Base-by-base conservation (phyloP, 2,797 vertebrate species). In the Erethizon dorsatum region DNA sequence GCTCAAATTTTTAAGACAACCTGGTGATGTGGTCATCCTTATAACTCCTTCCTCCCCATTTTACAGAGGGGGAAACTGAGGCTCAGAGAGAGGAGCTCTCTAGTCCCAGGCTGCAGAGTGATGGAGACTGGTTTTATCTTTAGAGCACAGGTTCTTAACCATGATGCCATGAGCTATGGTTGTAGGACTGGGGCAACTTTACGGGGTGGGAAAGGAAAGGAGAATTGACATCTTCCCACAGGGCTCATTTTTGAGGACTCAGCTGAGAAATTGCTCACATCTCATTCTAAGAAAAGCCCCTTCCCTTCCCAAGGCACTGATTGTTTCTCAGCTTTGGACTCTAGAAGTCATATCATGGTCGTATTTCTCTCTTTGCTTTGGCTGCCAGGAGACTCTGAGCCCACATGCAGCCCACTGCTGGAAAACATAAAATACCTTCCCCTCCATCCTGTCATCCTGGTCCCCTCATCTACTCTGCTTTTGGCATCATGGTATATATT, bases 281-380 rank as follows among this genome's bases (percentile, higher is more conserved):
- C 17, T 73, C 54, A 14, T 31, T 50, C 28, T 26, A 80, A 69
- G 45, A 80, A 80, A 41, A 94, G 31, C 5, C 41, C 31, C 3
- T 15, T 50, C 82, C 87, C 28, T 5, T 6, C 45, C 24, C n/a
- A 88, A 92, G 61, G 11, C 84, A 37, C 5, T 10, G 11, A 63
- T 7, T 17, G 65, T 54, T 65, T 96, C 88, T 93, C 37, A 45
- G 83, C 28, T 45, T 47, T 6, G 12, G n/a, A 45, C 22, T 47
- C 41, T 5, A n/a, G n/a, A 63, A 88, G 26, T 41, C 33, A 26
- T 6, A 14, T 47, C 5, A 52, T 1, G 20, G 50, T 69, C 33
- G 3, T 33, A 14, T 88, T 90, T 96, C 86, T 86, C 41, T 84
- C 82, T 84, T 79, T 82, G 90, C 82, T 31, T 47, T 57, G 92